A percentile compares a stretch with the other conserved stretches of the same genome.
Evolutionary conservation across 2,888 invertebrate species (phyloP).

Genomic region (Phymatocera aterrima): DNA sequence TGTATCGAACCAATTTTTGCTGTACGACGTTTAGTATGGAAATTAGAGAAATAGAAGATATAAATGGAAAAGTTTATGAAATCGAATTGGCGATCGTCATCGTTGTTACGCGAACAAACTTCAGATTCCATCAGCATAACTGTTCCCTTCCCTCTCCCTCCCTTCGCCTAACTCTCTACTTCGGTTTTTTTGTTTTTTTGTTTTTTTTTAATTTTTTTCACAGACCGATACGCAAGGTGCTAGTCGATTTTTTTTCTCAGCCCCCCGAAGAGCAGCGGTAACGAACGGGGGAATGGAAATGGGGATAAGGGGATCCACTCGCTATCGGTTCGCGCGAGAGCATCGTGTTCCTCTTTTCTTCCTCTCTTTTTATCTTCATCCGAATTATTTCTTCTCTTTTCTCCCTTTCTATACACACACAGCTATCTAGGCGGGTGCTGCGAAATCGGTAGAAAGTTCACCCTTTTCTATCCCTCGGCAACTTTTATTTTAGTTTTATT

Average conservation of each 20-base stretch:
- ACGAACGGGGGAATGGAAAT: slow-evolving; percentile 33
- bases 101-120: slow-evolving; percentile 16
- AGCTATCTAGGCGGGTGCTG: slow-evolving; percentile 16
- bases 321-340: slow-evolving; percentile 18
- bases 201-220: background rate
- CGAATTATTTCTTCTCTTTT: background rate
- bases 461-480: slow-evolving; percentile 37
- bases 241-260: background rate
- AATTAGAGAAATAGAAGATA: background rate
- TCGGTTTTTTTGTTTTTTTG: background rate
- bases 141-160: background rate
- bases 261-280: slow-evolving; percentile 7
- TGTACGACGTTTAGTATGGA: too few relatives aligned
- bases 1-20: too few relatives aligned
- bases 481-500: slow-evolving; percentile 45
- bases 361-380: background rate
- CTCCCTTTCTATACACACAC: background rate
- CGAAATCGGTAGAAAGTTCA: slow-evolving; percentile 33
- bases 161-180: background rate
- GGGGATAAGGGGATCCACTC: background rate
- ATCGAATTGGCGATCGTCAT: slow-evolving; percentile 5
- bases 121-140: slow-evolving; percentile 27
- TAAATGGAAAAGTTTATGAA: slow-evolving; percentile 15
- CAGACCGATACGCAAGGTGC: background rate
- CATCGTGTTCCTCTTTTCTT: background rate